Base-by-base conservation (phyloP, 2,888 invertebrate genomes). In the Pheosia tremula region DNA sequence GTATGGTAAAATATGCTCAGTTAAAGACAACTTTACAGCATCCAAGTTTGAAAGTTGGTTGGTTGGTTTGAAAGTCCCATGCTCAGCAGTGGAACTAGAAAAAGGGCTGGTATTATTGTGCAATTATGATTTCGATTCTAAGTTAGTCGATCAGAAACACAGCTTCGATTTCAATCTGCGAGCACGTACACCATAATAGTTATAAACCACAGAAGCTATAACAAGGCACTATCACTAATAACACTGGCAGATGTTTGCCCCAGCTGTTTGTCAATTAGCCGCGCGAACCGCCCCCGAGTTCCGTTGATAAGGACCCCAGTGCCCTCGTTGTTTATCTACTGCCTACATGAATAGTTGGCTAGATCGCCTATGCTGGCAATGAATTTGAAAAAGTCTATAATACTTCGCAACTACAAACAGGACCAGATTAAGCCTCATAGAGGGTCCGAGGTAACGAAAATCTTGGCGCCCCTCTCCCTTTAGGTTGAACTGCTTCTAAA, bases 261-360 rank as follows among this genome's bases (percentile, higher is more conserved):
- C 59, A 66, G 70, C 63, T 75, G 65, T 80, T 76, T 76, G 72
- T 73, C 75, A 82, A 78, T 82, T 79, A 79, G 68, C 72, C 59
- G 56, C 50, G 55, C 59, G 61, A 64, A 58, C 66, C 61, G 61
- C 68, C 70, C 62, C 68, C 76, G 69, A 67, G 66, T 79, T 74
- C 73, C 72, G 71, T 69, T 73, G 82, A 82, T 83, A 84, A 83
- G 68, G 58, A 64, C 63, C 63, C 68, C 71, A 60, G 67, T 75
- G 76, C 71, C 79, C 77, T 79, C 68, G 74, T 67, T 65, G 68
- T 76, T 77, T 84, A 84, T 79, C 79, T 70, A 69, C 67, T 59
- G 70, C 63, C 67, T 64, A 67, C 71, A 62, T 71, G 73, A 69
- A 78, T 77, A 73, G 77, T 79, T 78, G 77, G 61, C 69, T 59